Evolutionary conservation across 2,888 invertebrate species (phyloP), one percentile per base, ranked within the genome.

Genomic region (Drosophila birchii): DNA sequence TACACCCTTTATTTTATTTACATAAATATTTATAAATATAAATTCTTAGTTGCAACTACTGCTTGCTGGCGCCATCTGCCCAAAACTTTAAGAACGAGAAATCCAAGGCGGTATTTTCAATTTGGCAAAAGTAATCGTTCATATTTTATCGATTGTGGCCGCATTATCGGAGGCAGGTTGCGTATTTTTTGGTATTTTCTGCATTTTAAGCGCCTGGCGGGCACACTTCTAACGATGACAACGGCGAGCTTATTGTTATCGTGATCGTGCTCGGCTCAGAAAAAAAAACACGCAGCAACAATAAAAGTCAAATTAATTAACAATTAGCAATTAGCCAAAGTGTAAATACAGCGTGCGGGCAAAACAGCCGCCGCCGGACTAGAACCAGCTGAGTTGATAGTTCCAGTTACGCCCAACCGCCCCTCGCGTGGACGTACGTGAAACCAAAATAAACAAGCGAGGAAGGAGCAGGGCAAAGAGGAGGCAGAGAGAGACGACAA

Each of bases 321-420:
- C 82, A 80, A 82, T 82, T 80, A 85, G 79, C 72, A 59, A 66
- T 51, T 36, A 36, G 16, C 36, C 36, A 36, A 36, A 23, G 71
- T 67, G 80, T 68, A 81, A 81, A 81, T 76, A 81, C 62, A 64
- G 71, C 67, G 20, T 64, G 38, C 39, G 56, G 60, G 61, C 59
- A n/a, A 69, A 56, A 14, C 63, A 78, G 56, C n/a, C 20, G 60
- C 56, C 41, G 41, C 60, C 18, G 72, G 64, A 36, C 51, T 64
- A 66, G 78, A 53, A 73, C 67, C 78, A 75, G 47, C 73, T 63
- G 68, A 54, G 71, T 57, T 23, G 49, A 68, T 68, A 67, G 56
- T 43, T 34, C 47, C 63, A 63, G 32, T 45, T 49, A 20, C 23
- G 3, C 51, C 45, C 9, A 16, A 23, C 9, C 44, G 20, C 11